These are phyloP conservation scores for Chydorus sphaericus DNA, from an alignment of 2,888 invertebrate genomes.

Conservation along the genomic window DNA sequence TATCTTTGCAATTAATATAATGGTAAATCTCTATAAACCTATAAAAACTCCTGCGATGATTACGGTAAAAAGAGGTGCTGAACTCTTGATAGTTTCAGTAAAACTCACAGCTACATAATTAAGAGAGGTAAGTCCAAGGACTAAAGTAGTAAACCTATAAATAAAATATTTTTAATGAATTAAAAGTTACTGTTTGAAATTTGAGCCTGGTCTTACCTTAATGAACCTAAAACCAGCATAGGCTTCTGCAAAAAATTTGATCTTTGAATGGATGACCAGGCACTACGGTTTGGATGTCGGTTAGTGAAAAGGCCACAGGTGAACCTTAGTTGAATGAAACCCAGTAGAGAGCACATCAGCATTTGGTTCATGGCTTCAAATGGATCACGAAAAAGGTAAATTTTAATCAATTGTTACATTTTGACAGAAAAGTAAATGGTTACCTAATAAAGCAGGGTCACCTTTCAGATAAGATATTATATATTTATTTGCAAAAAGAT, in stretches of 20 bases:
- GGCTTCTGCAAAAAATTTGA: neutral
- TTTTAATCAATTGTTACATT: slow-evolving; percentile 4
- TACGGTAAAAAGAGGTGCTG: slow-evolving; percentile 63
- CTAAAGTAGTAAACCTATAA: slow-evolving; percentile 52
- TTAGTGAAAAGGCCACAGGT: slow-evolving; percentile 51
- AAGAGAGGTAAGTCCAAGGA: slow-evolving; percentile 53
- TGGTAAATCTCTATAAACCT: slow-evolving; percentile 12
- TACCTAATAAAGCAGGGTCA: slow-evolving; percentile 56
- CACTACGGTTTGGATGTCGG: slow-evolving; percentile 24
- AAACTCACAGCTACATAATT: slow-evolving; percentile 67
- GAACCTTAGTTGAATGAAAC: slow-evolving; percentile 56
- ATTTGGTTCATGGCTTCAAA: slow-evolving; percentile 54
- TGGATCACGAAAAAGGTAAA: slow-evolving; percentile 15
- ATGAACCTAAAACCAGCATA: slow-evolving; percentile 9
- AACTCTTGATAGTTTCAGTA: slow-evolving; percentile 66
- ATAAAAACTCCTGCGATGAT: slow-evolving; percentile 41
- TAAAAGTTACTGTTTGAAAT: too few species aligned
- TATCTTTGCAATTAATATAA: slow-evolving; percentile 17
- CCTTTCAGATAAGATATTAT: slow-evolving; percentile 54
- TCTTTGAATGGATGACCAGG: slow-evolving; percentile 14
- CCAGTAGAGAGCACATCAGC: slow-evolving; percentile 54
- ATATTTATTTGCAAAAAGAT: slow-evolving; percentile 61
- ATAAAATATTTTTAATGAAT: slow-evolving; percentile 17
- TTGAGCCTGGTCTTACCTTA: slow-evolving; percentile 1
- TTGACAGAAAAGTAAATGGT: slow-evolving; percentile 18